Conservation (phyloP, 2,113 vertebrate species). For the Solenodon paradoxus region DNA sequence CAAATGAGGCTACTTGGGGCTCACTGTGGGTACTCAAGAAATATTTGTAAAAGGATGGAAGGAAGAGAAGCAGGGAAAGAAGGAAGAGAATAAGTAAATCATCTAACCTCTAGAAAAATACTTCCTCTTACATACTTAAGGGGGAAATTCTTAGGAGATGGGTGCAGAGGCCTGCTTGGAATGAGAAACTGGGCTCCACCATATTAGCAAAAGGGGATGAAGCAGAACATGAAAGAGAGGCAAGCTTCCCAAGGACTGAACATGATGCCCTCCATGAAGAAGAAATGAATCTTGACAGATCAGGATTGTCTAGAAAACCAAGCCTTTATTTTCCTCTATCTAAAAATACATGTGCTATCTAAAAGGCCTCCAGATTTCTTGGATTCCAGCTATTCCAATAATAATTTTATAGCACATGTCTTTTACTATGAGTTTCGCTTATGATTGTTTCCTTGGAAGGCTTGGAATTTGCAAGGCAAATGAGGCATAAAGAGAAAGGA, state of each 20-base stretch:
- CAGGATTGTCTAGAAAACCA: constrained; percentile 19
- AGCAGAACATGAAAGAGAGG: background rate
- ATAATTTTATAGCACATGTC: background rate
- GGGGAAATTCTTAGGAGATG: background rate
- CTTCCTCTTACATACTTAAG: background rate
- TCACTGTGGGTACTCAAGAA: background rate
- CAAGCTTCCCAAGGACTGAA: background rate
- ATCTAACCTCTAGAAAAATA: background rate
- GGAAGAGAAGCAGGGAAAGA: background rate
- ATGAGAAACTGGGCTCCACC: background rate
- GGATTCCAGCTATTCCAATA: background rate
- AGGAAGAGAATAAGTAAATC: background rate
- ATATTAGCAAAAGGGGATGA: background rate
- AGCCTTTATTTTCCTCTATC: constrained; percentile 33
- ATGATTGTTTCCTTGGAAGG: background rate
- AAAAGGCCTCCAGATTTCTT: constrained; percentile 3
- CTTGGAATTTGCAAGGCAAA: background rate
- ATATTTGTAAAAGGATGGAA: background rate
- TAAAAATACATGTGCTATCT: background rate
- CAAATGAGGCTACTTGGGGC: background rate
- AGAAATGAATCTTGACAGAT: background rate
- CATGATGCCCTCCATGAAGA: background rate
- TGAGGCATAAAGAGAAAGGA: background rate
- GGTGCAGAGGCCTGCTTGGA: background rate
- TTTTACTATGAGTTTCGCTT: background rate